These are phyloP conservation scores for Orchesella flavescens DNA, from an alignment of 2,888 invertebrate genomes.

Conservation along the genomic window DNA sequence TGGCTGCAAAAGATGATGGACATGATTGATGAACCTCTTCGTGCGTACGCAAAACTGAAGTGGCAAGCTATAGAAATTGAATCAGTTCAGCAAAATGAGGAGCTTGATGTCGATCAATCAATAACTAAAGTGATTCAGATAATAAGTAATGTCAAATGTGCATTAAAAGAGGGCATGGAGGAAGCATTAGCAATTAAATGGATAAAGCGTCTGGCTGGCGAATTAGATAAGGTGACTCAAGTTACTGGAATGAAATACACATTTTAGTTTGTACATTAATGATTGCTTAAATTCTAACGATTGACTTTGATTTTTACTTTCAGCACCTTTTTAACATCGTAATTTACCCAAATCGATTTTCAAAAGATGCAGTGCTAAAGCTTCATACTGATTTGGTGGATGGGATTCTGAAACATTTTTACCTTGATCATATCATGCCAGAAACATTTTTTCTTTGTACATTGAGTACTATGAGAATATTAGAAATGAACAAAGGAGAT, in stretches of 20 bases:
- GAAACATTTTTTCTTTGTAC: slow-evolving; percentile 67
- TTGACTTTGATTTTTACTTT: slow-evolving; percentile 28
- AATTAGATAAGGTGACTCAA: slow-evolving; percentile 62
- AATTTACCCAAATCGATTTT: slow-evolving; percentile 65
- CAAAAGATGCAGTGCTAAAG: slow-evolving; percentile 63
- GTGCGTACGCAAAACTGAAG: slow-evolving; percentile 62
- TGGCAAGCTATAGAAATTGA: slow-evolving; percentile 67
- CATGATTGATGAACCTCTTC: slow-evolving; percentile 51
- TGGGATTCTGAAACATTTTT: slow-evolving; percentile 67
- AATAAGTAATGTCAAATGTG: slow-evolving; percentile 57
- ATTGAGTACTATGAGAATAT: slow-evolving; percentile 63
- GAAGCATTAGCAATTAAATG: slow-evolving; percentile 62
- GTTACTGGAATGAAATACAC: too few species aligned
- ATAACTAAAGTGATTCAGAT: slow-evolving; percentile 49
- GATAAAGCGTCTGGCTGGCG: slow-evolving; percentile 67
- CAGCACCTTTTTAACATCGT: slow-evolving; percentile 68
- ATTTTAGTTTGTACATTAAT: slow-evolving; percentile 4
- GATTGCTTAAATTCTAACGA: not conserved
- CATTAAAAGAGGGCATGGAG: slow-evolving; percentile 64
- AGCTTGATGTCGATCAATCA: slow-evolving; percentile 13
- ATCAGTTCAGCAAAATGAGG: slow-evolving; percentile 26
- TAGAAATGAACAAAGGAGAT: slow-evolving; percentile 66
- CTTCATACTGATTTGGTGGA: slow-evolving; percentile 64
- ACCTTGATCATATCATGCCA: slow-evolving; percentile 52
- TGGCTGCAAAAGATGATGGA: slow-evolving; percentile 64